These are phyloP conservation scores for Idaea aversata DNA, from an alignment of 2,888 invertebrate species.

Conservation along the genomic window DNA sequence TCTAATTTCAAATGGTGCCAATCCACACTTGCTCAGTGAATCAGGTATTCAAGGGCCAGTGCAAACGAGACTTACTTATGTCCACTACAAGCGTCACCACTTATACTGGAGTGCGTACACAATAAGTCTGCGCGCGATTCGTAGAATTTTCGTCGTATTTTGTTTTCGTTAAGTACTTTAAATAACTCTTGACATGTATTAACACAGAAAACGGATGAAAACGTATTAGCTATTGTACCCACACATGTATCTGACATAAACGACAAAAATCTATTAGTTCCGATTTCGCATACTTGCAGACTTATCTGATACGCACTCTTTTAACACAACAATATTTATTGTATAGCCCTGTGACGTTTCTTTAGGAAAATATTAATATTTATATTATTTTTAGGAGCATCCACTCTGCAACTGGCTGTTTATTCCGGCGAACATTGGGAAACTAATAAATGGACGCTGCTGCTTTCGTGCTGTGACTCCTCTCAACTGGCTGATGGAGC, in stretches of 20 bases:
- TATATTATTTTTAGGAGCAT: conserved; percentile 54
- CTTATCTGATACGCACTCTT: no score
- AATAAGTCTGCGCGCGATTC: no score
- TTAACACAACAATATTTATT: neutral
- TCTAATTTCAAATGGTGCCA: conserved; percentile 62
- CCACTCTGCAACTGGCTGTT: conserved; percentile 69
- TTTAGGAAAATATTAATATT: conserved; percentile 18
- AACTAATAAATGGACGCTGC: conserved; percentile 56
- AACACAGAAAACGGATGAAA: no score
- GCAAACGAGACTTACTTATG: neutral
- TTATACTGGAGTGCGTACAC: neutral
- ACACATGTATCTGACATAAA: no score
- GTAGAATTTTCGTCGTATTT: no score
- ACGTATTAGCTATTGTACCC: no score
- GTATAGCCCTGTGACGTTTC: neutral
- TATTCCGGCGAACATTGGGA: conserved; percentile 65
- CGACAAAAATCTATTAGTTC: no score
- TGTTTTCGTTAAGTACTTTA: no score
- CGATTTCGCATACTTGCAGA: no score
- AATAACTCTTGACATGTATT: no score
- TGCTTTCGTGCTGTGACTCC: conserved; percentile 68
- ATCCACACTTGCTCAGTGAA: conserved; percentile 65
- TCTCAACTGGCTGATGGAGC: conserved; percentile 74
- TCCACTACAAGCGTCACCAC: neutral
- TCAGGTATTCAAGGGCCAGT: conserved; percentile 52